A percentile compares a stretch with the other conserved stretches of the same genome.
Conservation (phyloP, 1,140 invertebrate species). For the Megalonaias nervosa region DNA sequence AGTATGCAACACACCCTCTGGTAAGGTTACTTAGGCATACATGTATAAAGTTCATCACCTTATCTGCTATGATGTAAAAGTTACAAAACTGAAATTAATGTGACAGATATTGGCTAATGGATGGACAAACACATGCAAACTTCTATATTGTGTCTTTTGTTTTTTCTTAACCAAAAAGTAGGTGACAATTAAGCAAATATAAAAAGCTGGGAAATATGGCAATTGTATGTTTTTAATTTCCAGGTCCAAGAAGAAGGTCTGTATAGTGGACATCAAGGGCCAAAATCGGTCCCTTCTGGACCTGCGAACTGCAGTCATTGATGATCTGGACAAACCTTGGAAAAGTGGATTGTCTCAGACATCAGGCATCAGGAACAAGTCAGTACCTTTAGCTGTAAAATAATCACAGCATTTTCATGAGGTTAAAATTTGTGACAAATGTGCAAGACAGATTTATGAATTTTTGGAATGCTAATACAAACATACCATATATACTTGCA, state of each 20-base stretch:
- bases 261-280: conserved; percentile 68
- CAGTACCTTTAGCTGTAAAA: conserved; percentile 24
- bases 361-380: conserved; percentile 70
- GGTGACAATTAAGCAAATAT: no score
- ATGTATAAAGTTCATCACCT: no score
- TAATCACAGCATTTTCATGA: background rate
- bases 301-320: conserved; percentile 41
- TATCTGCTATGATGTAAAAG: no score
- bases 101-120: no score
- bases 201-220: no score
- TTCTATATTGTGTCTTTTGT: no score
- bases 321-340: conserved; percentile 55
- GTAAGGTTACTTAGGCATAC: no score
- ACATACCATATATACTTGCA: background rate
- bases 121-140: no score
- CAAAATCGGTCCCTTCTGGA: conserved; percentile 66
- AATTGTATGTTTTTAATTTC: conserved; percentile 3
- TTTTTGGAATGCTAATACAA: background rate
- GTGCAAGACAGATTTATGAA: background rate
- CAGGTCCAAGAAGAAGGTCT: conserved; percentile 66
- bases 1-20: no score
- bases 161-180: no score
- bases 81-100: no score
- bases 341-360: conserved; percentile 68
- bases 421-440: background rate